Base-by-base conservation (phyloP, 2,888 invertebrate species). In the Sphaerophoria taeniata region DNA sequence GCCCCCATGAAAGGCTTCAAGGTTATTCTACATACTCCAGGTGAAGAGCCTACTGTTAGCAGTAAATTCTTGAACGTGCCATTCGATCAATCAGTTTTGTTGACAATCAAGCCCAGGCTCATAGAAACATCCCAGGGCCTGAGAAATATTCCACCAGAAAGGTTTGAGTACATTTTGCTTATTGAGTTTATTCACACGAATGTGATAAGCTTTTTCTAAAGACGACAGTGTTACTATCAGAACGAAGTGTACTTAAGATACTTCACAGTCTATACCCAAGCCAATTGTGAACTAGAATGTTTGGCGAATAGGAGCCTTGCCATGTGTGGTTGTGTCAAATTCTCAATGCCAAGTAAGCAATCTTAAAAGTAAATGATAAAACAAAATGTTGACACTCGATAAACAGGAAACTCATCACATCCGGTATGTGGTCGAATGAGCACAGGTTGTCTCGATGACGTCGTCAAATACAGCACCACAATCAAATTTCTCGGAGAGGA, bases 261-360 rank as follows among this genome's bases (percentile, higher is more conserved):
- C 89, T 96, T 94, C 89, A 94, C 94, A 90, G 93, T 94, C 63
- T 96, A 96, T 90, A 95, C 95, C 0, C 95, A 96, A 90, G 93
- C 94, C 73, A 96, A 95, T 90, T 96, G 96, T 89, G 94, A 95
- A 88, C 93, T 95, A 88, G 96, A 96, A 91, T 96, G 96, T 88
- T 90, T 95, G 75, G 93, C 95, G 0, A 95, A 95, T 90, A 95
- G 93, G 87, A 95, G 95, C 0, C 90, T 93, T 60, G 89, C 90
- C 4, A 91, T 92, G 86, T 96, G 96, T 89, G 94, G 93, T 5
- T 96, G 96, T 88, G 95, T 95, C 4, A 94, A 94, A 88, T 95
- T 95, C 88, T 94, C 95, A 80, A 95, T 96, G 95, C 95, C 95
- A 60, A 89, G 91, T 63, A 11, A 56, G 36, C 3, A 2, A 6